Base-by-base conservation (phyloP, 2,113 vertebrate genomes). In the Sardina pilchardus region DNA sequence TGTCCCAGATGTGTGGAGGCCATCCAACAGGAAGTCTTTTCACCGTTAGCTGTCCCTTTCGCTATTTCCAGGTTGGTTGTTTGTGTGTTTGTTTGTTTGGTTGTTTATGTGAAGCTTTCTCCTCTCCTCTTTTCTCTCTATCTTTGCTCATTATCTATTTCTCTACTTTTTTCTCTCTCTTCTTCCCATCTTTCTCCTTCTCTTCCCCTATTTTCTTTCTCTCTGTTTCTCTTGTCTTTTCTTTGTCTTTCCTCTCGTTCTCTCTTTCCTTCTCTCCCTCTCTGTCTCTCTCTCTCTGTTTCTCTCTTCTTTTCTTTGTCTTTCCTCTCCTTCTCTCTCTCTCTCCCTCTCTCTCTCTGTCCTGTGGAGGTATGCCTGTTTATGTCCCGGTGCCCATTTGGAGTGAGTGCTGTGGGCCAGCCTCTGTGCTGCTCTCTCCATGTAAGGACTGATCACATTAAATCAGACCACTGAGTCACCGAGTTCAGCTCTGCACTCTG, bases 191-290 rank as follows among this genome's bases (percentile, higher is more conserved):
- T 75, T 36, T 83, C 71, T 26, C 67, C 81, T 34, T 45, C 43
- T 83, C 81, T 67, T 17, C 19, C 47, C 47, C 48, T 44, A 8
- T 47, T 53, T 50, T 85, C 48, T 12, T 48, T 78, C 48, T 83
- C 47, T 67, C 36, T 43, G 81, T 85, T 50, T 17, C 88, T 91
- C 90, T 88, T 83, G 85, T 43, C 81, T 86, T 87, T 81, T 90
- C 87, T 87, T 82, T 90, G 87, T 44, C 82, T 84, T 71, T 26
- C 80, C 36, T 81, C 30, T 71, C 78, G 17, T 17, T 81, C 24
- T 34, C 48, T 82, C 53, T 81, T 1, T 82, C 30, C 44, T 48
- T 36, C 26, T 34, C 36, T n/a, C 78, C 47, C 14, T 42, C 85
- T 75, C 59, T 34, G 7, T 67, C 59, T 43, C 83, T 34, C 44